phyloP scores from a whole-genome alignment of 2,113 vertebrate genomes.

The Pipra filicauda region DNA sequence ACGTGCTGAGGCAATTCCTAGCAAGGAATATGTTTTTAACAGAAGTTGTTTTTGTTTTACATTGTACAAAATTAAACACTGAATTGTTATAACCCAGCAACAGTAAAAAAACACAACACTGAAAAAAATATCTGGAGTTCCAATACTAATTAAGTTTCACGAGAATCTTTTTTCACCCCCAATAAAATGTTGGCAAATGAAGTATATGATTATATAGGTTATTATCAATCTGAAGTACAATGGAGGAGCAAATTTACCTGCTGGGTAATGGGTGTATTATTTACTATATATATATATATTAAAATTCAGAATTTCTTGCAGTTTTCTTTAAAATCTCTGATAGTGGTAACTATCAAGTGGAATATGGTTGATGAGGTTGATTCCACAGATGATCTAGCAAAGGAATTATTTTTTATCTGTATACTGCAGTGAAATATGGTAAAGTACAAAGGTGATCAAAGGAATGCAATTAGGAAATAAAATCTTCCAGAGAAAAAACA shows the following conservation, averaged over 20 bases:
- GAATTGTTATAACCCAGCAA: background rate
- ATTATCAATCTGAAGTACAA: background rate
- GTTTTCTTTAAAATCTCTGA: background rate
- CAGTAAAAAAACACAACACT: background rate
- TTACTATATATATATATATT: background rate
- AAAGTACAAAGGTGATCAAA: background rate
- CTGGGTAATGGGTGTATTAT: background rate
- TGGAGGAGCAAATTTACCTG: background rate
- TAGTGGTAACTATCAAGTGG: background rate
- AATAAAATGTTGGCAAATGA: background rate
- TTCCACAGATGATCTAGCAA: background rate
- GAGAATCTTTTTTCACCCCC: rapidly evolving
- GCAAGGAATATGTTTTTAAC: background rate
- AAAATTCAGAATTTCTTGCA: background rate
- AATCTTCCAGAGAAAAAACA: background rate
- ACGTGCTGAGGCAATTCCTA: background rate
- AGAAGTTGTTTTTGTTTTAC: background rate
- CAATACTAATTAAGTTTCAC: background rate
- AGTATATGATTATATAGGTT: background rate
- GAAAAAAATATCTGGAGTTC: background rate
- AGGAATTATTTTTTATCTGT: background rate
- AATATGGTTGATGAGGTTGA: background rate
- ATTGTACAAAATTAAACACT: background rate
- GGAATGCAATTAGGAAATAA: background rate
- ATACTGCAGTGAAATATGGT: background rate